Evolutionary conservation across 2,888 invertebrate species (phyloP).

Genomic region (Hyppa rectilinea): DNA sequence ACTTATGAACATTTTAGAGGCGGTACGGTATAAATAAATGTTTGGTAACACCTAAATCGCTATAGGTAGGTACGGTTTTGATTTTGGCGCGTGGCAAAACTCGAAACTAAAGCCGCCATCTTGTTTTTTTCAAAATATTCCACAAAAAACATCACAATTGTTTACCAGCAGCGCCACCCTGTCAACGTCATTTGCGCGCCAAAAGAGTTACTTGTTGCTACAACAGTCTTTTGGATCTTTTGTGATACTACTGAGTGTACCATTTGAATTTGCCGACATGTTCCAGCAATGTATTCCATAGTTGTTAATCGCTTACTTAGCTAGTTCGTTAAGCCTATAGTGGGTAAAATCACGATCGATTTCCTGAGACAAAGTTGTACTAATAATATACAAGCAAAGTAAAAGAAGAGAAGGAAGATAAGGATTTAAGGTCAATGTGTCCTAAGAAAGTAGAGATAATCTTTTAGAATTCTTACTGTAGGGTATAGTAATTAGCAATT

Average conservation of each 20-base stretch:
- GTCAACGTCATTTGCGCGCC: not conserved
- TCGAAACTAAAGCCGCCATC: not conserved
- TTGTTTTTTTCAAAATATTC: not conserved
- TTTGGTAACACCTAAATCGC: not conserved
- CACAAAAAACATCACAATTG: not conserved
- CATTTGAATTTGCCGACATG: not conserved
- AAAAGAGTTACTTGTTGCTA: not conserved
- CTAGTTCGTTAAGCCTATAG: not conserved
- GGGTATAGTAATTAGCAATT: no score
- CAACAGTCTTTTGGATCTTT: no score
- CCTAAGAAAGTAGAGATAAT: not conserved
- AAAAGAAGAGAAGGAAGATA: not conserved
- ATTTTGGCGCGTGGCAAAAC: no score
- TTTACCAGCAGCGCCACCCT: not conserved
- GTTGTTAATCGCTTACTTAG: not conserved
- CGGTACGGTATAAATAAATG: constrained; percentile 43
- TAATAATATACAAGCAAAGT: not conserved
- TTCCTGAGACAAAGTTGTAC: not conserved
- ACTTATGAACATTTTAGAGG: constrained; percentile 67
- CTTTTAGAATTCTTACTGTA: not conserved
- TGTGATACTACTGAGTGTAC: no score
- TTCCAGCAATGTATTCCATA: not conserved
- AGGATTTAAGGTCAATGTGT: not conserved
- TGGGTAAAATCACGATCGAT: not conserved
- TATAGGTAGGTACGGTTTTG: no score